A percentile compares a stretch with the other conserved stretches of the same genome.
Conservation (phyloP, 1,140 invertebrate species). For the Zaprionus camerounensis region DNA sequence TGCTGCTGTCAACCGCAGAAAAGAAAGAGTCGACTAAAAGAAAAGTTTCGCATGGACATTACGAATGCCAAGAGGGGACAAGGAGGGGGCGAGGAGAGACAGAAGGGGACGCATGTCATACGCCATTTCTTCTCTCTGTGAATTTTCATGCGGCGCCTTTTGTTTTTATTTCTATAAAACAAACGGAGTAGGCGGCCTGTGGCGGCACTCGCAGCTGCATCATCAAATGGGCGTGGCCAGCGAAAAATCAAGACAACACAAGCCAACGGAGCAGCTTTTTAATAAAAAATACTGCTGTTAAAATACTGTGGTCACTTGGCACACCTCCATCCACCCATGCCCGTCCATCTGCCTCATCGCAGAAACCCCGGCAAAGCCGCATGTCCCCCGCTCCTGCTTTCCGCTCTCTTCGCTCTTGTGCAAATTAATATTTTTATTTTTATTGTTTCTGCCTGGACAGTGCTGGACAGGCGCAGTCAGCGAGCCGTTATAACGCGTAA, state of each 20-base stretch:
- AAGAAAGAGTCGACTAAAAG: slow-evolving; percentile 64
- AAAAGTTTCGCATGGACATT: slow-evolving; percentile 70
- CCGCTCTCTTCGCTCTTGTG: slow-evolving; percentile 13
- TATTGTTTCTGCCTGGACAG: slow-evolving; percentile 64
- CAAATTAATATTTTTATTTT: slow-evolving; percentile 81
- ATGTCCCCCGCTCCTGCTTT: slow-evolving; percentile 18
- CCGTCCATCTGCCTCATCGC: not conserved
- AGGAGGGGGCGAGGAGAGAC: not conserved
- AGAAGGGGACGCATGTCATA: slow-evolving; percentile 36
- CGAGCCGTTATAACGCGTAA: slow-evolving; percentile 68
- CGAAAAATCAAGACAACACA: slow-evolving; percentile 52
- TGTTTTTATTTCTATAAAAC: slow-evolving; percentile 58
- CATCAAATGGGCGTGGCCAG: slow-evolving; percentile 52
- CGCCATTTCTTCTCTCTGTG: slow-evolving; percentile 32
- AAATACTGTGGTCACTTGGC: slow-evolving; percentile 71
- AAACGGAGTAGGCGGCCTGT: slow-evolving; percentile 34
- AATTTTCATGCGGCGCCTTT: slow-evolving; percentile 35
- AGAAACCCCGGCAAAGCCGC: not conserved
- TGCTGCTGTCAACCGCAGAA: slow-evolving; percentile 64
- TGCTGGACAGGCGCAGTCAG: slow-evolving; percentile 39
- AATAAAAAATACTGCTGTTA: slow-evolving; percentile 76
- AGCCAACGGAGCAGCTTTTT: slow-evolving; percentile 53
- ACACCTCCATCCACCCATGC: not conserved
- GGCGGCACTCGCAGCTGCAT: slow-evolving; percentile 22
- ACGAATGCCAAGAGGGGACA: slow-evolving; percentile 7